phyloP scores from a whole-genome alignment of 2,797 vertebrate genomes.

The Cephalopachus bancanus region DNA sequence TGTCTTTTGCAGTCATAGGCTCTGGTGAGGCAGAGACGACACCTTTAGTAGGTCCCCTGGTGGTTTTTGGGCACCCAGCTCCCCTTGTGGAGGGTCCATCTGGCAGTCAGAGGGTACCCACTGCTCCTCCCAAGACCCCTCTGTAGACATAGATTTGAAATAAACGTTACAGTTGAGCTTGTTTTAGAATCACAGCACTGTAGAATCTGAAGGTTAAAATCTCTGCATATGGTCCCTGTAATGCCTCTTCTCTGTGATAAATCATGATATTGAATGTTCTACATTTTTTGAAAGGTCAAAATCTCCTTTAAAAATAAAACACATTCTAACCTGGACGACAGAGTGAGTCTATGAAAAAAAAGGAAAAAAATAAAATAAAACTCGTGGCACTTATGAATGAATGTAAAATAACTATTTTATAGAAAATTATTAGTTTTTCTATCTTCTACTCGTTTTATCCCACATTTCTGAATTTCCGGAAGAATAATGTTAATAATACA shows the following conservation, averaged over 20 bases:
- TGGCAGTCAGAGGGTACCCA: accelerated
- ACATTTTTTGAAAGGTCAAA: background rate
- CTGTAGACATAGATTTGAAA: constrained; percentile 73
- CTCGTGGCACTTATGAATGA: background rate
- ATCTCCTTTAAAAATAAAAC: background rate
- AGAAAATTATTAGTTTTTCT: background rate
- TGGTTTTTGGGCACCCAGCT: accelerated
- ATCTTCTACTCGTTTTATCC: background rate
- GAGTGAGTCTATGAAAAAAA: no score
- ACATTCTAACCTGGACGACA: no score
- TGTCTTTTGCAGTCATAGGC: background rate
- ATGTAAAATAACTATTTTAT: background rate
- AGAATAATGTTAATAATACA: no score
- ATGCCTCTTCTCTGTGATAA: constrained; percentile 20
- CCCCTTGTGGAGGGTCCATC: accelerated
- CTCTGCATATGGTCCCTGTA: constrained; percentile 59
- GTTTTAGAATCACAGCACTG: constrained; percentile 39
- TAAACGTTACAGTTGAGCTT: constrained; percentile 69
- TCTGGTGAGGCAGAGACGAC: accelerated
- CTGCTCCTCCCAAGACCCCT: background rate
- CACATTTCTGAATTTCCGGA: background rate
- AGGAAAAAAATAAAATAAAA: background rate
- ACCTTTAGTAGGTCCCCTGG: accelerated
- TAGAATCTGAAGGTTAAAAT: constrained; percentile 49
- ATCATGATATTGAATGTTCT: background rate